phyloP scores from a whole-genome alignment of 2,113 vertebrate genomes.

The Chamaea fasciata region DNA sequence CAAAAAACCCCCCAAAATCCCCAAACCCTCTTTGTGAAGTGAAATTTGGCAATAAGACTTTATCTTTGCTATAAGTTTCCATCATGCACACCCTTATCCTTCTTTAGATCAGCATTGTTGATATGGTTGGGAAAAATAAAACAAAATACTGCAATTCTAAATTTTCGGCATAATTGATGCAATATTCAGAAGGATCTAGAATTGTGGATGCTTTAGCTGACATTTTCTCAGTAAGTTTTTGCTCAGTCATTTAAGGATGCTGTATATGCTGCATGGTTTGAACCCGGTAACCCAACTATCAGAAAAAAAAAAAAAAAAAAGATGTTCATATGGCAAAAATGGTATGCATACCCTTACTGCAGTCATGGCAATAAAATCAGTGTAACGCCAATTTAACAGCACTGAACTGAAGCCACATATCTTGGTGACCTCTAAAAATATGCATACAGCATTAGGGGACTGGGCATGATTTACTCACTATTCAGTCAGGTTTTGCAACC shows the following conservation, averaged over 20 bases:
- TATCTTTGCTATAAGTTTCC: neutral
- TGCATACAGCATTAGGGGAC: neutral
- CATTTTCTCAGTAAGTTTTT: neutral
- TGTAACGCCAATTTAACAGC: neutral
- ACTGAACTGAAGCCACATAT: neutral
- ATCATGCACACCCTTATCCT: neutral
- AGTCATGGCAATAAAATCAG: neutral
- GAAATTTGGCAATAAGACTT: neutral
- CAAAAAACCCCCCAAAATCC: too few relatives aligned
- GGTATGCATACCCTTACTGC: neutral
- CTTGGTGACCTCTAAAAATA: neutral
- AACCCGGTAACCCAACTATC: neutral
- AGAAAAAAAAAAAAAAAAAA: neutral
- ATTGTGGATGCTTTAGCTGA: neutral
- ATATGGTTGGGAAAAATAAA: neutral
- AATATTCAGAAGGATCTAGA: neutral
- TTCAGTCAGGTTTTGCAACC: neutral
- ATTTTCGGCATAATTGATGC: neutral
- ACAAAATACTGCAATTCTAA: neutral
- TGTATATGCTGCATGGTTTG: neutral
- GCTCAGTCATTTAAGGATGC: neutral
- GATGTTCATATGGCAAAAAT: neutral
- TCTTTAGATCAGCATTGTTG: neutral
- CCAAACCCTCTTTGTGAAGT: neutral
- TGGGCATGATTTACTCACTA: neutral